Percentiles rank a stretch among this genome's conserved stretches.
Evolutionary conservation across 2,113 vertebrate species (phyloP).

Genomic region (Oxyruncus cristatus): DNA sequence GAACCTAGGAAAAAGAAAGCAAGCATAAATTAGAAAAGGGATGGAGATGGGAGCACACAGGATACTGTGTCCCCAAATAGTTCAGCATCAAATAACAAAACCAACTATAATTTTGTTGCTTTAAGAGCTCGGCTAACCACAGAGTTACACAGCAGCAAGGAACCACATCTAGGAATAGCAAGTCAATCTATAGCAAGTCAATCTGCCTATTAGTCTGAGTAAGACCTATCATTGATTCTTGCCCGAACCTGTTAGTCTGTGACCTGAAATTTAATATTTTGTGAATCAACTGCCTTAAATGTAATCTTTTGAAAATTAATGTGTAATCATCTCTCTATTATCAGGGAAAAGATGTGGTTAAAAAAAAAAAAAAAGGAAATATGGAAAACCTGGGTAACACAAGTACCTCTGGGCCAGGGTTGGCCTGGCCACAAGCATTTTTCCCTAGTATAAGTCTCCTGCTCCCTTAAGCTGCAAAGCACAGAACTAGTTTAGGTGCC

Average conservation of each 20-base stretch:
- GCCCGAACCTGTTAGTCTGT: not conserved
- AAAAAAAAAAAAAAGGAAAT: not conserved
- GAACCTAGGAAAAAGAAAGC: not conserved
- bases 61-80: not conserved
- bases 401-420: not conserved
- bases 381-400: not conserved
- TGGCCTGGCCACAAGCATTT: rapidly evolving
- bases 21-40: not conserved
- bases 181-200: not conserved
- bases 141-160: not conserved
- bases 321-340: not conserved
- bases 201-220: not conserved
- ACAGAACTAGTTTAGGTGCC: not conserved
- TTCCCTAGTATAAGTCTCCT: not conserved
- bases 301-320: not conserved
- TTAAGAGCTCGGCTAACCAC: not conserved
- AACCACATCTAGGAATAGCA: constrained; percentile 22
- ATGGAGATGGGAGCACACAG: not conserved
- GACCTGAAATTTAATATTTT: not conserved
- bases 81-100: constrained; percentile 28
- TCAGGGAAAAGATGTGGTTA: not conserved
- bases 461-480: not conserved
- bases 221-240: not conserved
- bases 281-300: not conserved
- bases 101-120: not conserved